Evolutionary conservation across 2,797 vertebrate genomes (phyloP).

Genomic region (Hylomyscus alleni): DNA sequence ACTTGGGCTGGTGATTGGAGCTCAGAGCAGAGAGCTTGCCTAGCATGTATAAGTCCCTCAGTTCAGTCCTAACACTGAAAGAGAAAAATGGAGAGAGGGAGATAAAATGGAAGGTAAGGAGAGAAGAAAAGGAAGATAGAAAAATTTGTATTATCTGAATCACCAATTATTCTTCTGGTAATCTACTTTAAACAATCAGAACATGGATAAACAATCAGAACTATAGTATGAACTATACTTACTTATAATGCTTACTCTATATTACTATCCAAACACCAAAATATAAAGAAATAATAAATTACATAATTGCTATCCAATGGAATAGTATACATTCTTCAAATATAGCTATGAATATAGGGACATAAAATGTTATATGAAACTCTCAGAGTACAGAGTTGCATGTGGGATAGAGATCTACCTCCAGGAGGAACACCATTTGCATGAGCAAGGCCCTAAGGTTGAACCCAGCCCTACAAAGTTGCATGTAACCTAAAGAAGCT

Average conservation of each 20-base stretch:
- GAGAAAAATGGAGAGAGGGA: not conserved
- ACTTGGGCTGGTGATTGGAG: not conserved
- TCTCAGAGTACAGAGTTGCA: not conserved
- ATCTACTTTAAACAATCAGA: constrained; percentile 43
- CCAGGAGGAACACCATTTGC: too few relatives aligned
- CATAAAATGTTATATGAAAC: not conserved
- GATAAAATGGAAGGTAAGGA: not conserved
- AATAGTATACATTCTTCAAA: constrained; percentile 29
- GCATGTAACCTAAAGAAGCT: not conserved
- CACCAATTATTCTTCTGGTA: constrained; percentile 34
- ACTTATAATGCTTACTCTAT: not conserved
- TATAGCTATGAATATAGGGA: not conserved
- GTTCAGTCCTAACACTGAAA: not conserved
- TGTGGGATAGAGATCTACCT: too few relatives aligned
- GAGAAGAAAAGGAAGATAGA: not conserved
- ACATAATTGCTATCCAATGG: not conserved
- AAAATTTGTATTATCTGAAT: not conserved
- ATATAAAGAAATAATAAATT: not conserved
- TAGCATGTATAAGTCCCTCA: not conserved
- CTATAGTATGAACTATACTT: not conserved
- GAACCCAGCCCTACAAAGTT: not conserved
- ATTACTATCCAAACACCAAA: constrained; percentile 26
- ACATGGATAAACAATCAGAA: not conserved
- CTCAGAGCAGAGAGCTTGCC: not conserved
- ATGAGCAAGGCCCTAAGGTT: not conserved